phyloP scores from a whole-genome alignment of 2,888 invertebrate genomes.

The Nomada ruficornis region DNA sequence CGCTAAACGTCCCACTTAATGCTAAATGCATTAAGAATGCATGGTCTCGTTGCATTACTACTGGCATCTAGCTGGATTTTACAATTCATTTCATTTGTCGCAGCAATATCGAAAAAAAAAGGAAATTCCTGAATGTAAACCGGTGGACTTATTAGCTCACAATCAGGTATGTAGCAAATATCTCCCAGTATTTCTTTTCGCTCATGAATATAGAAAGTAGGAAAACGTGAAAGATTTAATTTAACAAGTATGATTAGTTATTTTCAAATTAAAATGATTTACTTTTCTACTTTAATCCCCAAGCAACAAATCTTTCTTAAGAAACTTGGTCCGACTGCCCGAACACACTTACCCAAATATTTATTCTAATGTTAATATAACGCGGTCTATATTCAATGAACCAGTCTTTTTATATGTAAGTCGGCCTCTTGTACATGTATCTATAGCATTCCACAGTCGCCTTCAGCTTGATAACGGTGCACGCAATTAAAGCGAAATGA shows the following conservation, averaged over 20 bases:
- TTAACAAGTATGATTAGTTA: no score
- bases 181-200: no score
- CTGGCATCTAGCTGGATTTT: slow-evolving; percentile 26
- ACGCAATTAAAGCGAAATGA: slow-evolving; percentile 46
- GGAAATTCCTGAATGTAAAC: neutral
- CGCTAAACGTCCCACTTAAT: slow-evolving; percentile 67
- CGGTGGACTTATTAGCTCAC: no score
- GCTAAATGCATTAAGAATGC: slow-evolving; percentile 75
- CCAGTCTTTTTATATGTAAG: slow-evolving; percentile 3
- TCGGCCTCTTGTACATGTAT: neutral
- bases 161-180: no score
- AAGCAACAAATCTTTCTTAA: neutral
- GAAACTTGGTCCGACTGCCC: neutral
- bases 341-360: slow-evolving; percentile 16
- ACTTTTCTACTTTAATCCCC: neutral
- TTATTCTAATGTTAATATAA: slow-evolving; percentile 1
- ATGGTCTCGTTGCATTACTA: slow-evolving; percentile 62
- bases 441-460: neutral
- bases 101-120: neutral
- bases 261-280: neutral
- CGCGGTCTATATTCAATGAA: neutral
- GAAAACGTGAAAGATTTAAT: no score
- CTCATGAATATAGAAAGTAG: no score
- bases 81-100: slow-evolving; percentile 8
- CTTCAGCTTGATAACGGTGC: slow-evolving; percentile 41